Conservation (phyloP, 2,113 vertebrate genomes). For the Silurus meridionalis region DNA sequence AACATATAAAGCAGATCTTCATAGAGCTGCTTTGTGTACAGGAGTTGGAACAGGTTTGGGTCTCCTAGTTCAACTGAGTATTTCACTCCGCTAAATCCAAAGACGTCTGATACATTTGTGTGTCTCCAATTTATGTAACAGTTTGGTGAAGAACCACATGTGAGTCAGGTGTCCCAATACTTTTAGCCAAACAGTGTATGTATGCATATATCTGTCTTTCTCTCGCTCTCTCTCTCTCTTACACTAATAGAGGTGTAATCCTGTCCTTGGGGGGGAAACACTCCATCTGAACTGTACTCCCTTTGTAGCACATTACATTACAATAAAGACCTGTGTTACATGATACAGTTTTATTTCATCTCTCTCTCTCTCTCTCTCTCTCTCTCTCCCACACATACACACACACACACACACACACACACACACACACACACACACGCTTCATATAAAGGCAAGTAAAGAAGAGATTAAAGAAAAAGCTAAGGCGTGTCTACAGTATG, state of each 20-base stretch:
- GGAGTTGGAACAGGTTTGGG: no score
- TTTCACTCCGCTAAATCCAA: no score
- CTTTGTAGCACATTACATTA: conserved; percentile 62
- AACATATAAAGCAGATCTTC: no score
- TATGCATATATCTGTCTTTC: not conserved
- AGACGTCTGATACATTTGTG: no score
- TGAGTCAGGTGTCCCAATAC: not conserved
- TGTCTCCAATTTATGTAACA: no score
- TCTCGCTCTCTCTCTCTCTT: conserved; percentile 26
- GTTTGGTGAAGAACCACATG: no score
- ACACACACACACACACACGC: not conserved
- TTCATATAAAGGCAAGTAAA: not conserved
- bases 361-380: conserved; percentile 5
- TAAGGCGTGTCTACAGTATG: not conserved
- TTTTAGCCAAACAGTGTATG: not conserved
- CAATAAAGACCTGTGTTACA: conserved; percentile 52
- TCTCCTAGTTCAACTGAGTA: no score
- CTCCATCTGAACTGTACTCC: conserved; percentile 64
- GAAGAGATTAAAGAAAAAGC: not conserved
- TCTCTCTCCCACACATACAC: not conserved
- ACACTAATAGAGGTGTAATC: conserved; percentile 55
- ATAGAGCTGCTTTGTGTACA: no score
- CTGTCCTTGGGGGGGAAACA: conserved; percentile 43
- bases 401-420: not conserved
- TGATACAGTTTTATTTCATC: conserved; percentile 51